Percentiles rank a stretch among this genome's conserved stretches.
These are phyloP conservation scores for Lordiphosa stackelbergi DNA, from an alignment of 1,140 invertebrate species.

Conservation along the genomic window DNA sequence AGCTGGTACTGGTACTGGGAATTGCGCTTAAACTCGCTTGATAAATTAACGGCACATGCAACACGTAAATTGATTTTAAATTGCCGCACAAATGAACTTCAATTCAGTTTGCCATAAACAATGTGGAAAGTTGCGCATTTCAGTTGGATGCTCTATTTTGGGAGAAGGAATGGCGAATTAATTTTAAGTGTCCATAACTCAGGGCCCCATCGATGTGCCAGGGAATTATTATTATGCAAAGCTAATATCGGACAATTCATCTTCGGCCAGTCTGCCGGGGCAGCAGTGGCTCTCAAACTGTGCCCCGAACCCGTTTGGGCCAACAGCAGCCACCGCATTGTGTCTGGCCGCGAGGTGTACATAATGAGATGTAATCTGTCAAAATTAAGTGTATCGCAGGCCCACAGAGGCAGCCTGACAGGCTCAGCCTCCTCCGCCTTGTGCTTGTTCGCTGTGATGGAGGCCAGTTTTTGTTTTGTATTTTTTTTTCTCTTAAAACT, in stretches of 20 bases:
- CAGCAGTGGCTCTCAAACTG: conserved; percentile 42
- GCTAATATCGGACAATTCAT: conserved; percentile 61
- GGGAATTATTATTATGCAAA: conserved; percentile 60
- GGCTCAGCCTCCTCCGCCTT: conserved; percentile 4
- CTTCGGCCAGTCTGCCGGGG: conserved; percentile 18
- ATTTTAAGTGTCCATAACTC: conserved; percentile 61
- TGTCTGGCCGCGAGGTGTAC: conserved; percentile 60
- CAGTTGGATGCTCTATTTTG: conserved; percentile 21
- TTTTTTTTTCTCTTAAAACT: conserved; percentile 35
- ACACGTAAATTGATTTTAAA: conserved; percentile 74
- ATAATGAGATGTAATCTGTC: conserved; percentile 75
- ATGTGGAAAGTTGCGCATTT: conserved; percentile 37
- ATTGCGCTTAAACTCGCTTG: conserved; percentile 48
- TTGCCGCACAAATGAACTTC: conserved; percentile 72
- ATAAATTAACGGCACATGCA: conserved; percentile 73
- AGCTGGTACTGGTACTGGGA: conserved; percentile 7
- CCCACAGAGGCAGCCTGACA: conserved; percentile 33
- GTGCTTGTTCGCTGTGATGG: conserved; percentile 12
- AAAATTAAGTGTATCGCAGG: conserved; percentile 70
- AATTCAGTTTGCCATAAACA: conserved; percentile 60
- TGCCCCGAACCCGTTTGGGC: conserved; percentile 41
- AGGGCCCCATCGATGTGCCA: conserved; percentile 21
- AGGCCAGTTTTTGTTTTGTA: conserved; percentile 30
- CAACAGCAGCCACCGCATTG: conserved; percentile 21
- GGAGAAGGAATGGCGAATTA: conserved; percentile 38